Evolutionary conservation across 2,797 vertebrate species (phyloP).

Genomic region (Acipenser oxyrinchus): DNA sequence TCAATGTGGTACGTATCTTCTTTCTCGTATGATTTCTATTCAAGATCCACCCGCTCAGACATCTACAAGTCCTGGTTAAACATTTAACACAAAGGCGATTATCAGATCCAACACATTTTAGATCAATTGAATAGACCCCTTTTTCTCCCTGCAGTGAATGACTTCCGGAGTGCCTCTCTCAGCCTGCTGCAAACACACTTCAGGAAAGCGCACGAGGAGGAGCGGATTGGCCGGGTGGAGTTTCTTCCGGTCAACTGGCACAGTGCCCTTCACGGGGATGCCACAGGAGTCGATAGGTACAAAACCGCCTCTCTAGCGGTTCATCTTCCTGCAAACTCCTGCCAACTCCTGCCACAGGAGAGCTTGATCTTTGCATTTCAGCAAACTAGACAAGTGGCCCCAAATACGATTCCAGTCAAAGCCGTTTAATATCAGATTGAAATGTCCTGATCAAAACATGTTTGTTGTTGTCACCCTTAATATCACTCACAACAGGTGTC

Average conservation of each 20-base stretch:
- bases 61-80: not conserved
- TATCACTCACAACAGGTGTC: no score
- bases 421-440: not conserved
- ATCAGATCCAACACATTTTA: no score
- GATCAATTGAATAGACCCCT: not conserved
- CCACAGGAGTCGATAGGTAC: conserved; percentile 85
- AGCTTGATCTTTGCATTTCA: fast-evolving
- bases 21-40: not conserved
- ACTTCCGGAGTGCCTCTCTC: conserved; percentile 81
- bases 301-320: conserved; percentile 17
- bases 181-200: conserved; percentile 81
- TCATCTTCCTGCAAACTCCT: not conserved
- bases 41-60: no score
- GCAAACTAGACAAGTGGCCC: not conserved
- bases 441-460: not conserved
- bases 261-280: conserved; percentile 78
- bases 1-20: conserved; percentile 65
- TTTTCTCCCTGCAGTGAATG: conserved; percentile 63
- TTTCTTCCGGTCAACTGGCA: conserved; percentile 94
- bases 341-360: no score
- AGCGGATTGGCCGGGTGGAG: conserved; percentile 76
- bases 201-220: conserved; percentile 73
- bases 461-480: no score
- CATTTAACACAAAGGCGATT: not conserved
- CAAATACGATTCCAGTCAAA: not conserved